Evolutionary conservation across 2,113 vertebrate genomes (phyloP), one percentile per base, ranked within the genome.

Genomic region (Formicarius rufipectus): DNA sequence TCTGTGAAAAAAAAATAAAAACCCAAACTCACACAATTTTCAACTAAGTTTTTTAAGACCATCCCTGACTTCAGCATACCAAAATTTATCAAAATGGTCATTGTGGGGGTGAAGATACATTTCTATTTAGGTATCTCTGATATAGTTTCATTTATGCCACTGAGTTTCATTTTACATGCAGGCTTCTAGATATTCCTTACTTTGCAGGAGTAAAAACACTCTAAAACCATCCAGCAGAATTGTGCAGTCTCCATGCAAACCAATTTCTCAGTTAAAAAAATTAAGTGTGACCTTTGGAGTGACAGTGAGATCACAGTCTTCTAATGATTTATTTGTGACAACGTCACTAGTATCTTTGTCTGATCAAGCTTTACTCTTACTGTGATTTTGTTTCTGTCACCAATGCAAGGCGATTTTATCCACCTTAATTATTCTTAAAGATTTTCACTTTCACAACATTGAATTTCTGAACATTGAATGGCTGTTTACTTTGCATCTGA

Each of bases 361-460:
- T 93, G 67, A 93, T 19, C 72, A 90, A 67, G 45, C n/a, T 76
- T 72, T 56, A 92, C 56, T 90, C 31, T 55, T 89, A 8, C 40
- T 75, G 72, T 75, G 83, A 95, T 93, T 94, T 90, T 96, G 52
- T 73, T 95, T 94, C 83, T 45, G 79, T 78, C 93, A 85, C 86
- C 27, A 92, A 62, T 47, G 67, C 77, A 94, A 92, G 53, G 84
- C 75, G 45, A 88, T 71, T 95, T 96, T 89, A 74, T 82, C 45
- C 93, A 86, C 9, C 63, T 74, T 97, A 93, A 71, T 93, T 87
- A 94, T 84, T 94, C 85, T 68, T 93, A 95, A 94, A 97, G 94
- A 97, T 83, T 96, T 96, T 79, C 79, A 72, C 80, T 84, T 96
- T 90, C 88, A 62, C 39, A n/a, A 93, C 91, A 95, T 39, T 83